These are phyloP conservation scores for Stigmatopora nigra DNA, from an alignment of 2,113 vertebrate species.

Conservation along the genomic window DNA sequence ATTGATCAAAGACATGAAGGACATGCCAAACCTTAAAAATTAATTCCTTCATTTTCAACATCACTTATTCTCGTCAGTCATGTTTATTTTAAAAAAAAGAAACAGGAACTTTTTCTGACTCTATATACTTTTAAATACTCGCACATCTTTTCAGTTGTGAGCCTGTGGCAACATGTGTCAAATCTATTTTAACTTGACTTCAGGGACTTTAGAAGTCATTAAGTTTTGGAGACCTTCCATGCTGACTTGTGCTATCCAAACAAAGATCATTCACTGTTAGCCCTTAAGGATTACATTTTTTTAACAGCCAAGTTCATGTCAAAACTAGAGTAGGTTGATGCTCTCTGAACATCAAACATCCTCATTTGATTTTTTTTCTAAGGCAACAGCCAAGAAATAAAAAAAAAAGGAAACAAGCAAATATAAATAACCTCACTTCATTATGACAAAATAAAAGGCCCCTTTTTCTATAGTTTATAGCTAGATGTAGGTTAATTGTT, in stretches of 20 bases:
- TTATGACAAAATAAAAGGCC: conserved; percentile 17
- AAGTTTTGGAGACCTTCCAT: background rate
- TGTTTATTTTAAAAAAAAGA: no score
- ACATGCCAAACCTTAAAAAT: no score
- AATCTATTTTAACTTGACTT: no score
- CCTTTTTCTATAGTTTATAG: background rate
- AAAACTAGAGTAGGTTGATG: conserved; percentile 28
- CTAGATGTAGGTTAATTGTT: background rate
- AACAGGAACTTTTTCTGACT: no score
- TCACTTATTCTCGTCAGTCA: no score
- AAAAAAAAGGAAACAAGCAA: conserved; percentile 12
- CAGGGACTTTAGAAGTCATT: background rate
- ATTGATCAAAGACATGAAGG: no score
- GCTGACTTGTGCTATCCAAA: background rate
- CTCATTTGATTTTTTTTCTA: conserved; percentile 37
- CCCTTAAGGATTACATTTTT: conserved; percentile 6
- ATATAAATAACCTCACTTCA: conserved; percentile 29
- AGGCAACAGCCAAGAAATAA: conserved; percentile 36
- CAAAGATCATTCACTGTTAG: background rate
- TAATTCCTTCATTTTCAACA: no score
- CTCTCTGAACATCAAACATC: conserved; percentile 49
- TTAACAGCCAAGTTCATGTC: conserved; percentile 35
- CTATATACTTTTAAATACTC: no score
- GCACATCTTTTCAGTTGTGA: no score
- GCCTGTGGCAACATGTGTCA: no score